Evolutionary conservation across 2,888 invertebrate genomes (phyloP), one percentile per base, ranked within the genome.

Genomic region (Phrixothrix hirtus): DNA sequence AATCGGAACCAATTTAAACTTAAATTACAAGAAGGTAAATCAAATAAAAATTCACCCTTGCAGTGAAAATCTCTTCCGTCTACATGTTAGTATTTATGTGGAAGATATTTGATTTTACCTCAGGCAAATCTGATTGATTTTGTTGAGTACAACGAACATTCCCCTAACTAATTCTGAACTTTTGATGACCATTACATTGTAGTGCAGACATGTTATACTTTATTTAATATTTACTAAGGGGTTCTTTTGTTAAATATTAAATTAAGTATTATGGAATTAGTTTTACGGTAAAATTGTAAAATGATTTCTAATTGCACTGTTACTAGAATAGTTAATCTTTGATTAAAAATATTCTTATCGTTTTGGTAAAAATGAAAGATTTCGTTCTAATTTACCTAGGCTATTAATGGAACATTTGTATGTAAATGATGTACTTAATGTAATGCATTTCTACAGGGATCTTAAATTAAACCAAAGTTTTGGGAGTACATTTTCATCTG

Each of bases 141-240:
- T 15, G 42, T 17, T 42, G 41, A 36, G 41, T 50, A 31, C 31
- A 49, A 44, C 36, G 35, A 31, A 27, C 37, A 54, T 43, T 49
- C 35, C 44, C 54, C 54, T 45, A 35, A 32, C 32, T 41, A 35
- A 25, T 47, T 53, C 31, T 43, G 42, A 26, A 48, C 39, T 21
- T 54, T 30, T 36, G 39, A 54, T 41, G 49, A 54, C 54, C 49
- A 49, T 37, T 54, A 54, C 54, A 54, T 45, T 44, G 49, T 45
- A 54, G 27, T 54, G 54, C 54, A 49, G 49, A 49, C 45, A 54
- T 49, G 48, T 49, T 45, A 54, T 54, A 49, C 49, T 53, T 37
- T 43, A 26, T 37, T 36, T 38, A 32, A 47, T 53, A 47, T 48
- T 53, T 47, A 53, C 53, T 47, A 53, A 47, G 43, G 32, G 47